Base-by-base conservation (phyloP, 1,140 invertebrate species). In the Planococcus citri region DNA sequence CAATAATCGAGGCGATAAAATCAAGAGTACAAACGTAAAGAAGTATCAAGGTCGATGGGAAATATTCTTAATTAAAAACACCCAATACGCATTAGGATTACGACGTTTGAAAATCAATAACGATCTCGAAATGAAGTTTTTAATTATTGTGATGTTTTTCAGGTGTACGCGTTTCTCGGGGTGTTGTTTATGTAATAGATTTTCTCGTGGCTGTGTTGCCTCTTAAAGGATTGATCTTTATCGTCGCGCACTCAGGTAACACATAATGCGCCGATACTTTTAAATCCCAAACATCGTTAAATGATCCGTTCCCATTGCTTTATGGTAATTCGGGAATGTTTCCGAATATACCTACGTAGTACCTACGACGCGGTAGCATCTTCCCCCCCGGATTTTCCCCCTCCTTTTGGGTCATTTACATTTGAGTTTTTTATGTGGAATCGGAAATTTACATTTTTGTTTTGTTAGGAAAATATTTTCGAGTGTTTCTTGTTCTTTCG, bases 181-280 rank as follows among this genome's bases (percentile, higher is more conserved):
- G 41, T 51, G 41, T 51, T 51, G 41, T 51, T 51, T 51, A 51
- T 51, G 41, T 51, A 51, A 51, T 51, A 51, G 41, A 51, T 51
- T 51, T 37, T 51, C 41, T 17, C 41, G 17, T 51, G 10, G 6
- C 4, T 51, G 41, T 51, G n/a, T n/a, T n/a, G 4, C n/a, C 10
- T 51, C 41, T 6, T 17, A 14, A 20, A 51, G 10, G 41, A 17
- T 51, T 20, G 41, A 51, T 14, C 12, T 51, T 33, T 33, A 33
- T 33, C 29, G 29, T 51, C 17, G 41, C 41, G 33, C 33, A 9
- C n/a, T 51, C 41, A 51, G 41, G 41, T 51, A 51, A 51, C 41
- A 51, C 41, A 17, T 17, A 51, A 51, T 20, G n/a, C 41, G 41
- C 3, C n/a, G 10, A 51, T 51, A 51, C 41, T 17, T 51, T 51